A percentile compares a stretch with the other conserved stretches of the same genome.
Evolutionary conservation across 2,888 invertebrate species (phyloP).

Genomic region (Stegana nigrithorax): DNA sequence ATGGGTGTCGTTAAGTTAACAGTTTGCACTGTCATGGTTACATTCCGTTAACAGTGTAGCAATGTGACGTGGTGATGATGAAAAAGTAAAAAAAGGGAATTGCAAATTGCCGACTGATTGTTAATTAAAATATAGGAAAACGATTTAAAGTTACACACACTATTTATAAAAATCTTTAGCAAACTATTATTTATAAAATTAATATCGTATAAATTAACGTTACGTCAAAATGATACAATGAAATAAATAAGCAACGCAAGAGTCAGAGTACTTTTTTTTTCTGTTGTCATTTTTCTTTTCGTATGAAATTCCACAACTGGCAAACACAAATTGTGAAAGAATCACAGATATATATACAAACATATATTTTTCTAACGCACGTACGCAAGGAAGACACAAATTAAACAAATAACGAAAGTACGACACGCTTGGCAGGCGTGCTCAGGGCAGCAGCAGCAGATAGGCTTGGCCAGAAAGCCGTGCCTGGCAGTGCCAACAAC

Average conservation of each 20-base stretch:
- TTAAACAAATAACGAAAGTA: not conserved
- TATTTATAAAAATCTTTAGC: not conserved
- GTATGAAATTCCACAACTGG: not conserved
- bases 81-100: conserved; percentile 49
- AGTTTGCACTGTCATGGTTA: too few relatives aligned
- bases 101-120: conserved; percentile 43
- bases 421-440: not conserved
- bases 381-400: not conserved
- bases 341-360: not conserved
- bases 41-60: too few relatives aligned
- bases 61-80: conserved; percentile 56
- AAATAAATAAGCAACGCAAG: not conserved
- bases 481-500: not conserved
- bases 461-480: not conserved
- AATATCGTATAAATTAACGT: not conserved
- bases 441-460: not conserved
- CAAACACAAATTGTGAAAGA: not conserved
- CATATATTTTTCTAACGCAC: not conserved
- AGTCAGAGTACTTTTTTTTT: not conserved
- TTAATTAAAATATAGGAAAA: too few relatives aligned
- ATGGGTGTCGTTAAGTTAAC: too few relatives aligned
- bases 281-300: not conserved
- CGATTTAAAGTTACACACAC: conserved; percentile 14
- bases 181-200: not conserved
- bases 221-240: not conserved